Base-by-base conservation (phyloP, 1,140 invertebrate genomes). In the Danaus melanippus region DNA sequence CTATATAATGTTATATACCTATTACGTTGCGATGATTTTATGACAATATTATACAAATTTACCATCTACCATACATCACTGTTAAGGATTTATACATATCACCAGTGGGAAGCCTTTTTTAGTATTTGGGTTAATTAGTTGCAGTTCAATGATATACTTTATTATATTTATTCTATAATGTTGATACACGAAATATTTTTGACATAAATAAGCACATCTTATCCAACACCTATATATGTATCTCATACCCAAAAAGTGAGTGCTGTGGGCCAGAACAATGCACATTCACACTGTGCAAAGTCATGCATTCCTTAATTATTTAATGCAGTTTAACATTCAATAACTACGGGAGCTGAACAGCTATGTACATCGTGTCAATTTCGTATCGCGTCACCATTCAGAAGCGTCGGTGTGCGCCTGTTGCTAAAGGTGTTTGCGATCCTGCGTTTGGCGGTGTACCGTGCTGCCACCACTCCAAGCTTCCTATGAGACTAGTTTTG, bases 401-500 rank as follows among this genome's bases (percentile, higher is more conserved):
- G 71, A 84, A 83, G 82, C 80, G 68, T 71, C 74, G 69, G 68
- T 76, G 71, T 61, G 70, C 73, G 78, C 84, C 81, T 77, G 84
- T 84, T 74, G 74, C 72, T 74, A 71, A 82, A 84, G 84, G 79
- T 72, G 69, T 85, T 83, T 57, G 55, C 58, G 55, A 60, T 64
- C 57, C 52, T 56, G 56, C 70, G 68, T 63, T 69, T 69, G 72
- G 21, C 74, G 66, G 64, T 70, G 69, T 69, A 67, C 67, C 72
- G 73, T 74, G 74, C 76, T 71, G 68, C 64, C 74, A 71, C 69
- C 74, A 72, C 71, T 76, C 66, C 64, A 84, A 86, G 84, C 84
- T 73, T 32, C 69, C 74, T 79, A 79, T 60, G 71, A 73, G 65
- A 72, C 76, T 77, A 79, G 60, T 70, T 67, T 69, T 74, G 74